phyloP scores from a whole-genome alignment of 2,888 invertebrate species.

The Cryptophagus acutangulus region DNA sequence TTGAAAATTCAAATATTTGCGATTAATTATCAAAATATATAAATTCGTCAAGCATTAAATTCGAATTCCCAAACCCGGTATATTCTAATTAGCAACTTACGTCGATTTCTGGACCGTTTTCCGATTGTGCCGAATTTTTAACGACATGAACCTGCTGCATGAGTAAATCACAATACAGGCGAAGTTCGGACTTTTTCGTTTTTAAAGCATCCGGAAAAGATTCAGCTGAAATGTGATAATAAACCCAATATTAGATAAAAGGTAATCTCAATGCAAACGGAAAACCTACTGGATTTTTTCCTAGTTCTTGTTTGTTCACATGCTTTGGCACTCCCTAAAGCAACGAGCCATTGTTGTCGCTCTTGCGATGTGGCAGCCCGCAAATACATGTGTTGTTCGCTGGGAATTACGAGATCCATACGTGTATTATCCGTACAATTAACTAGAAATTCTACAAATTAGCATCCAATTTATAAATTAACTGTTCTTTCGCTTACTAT shows the following conservation, averaged over 20 bases:
- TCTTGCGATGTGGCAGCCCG: slow-evolving; percentile 72
- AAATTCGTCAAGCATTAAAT: too few species aligned
- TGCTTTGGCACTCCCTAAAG: slow-evolving; percentile 74
- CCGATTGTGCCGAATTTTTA: slow-evolving; percentile 56
- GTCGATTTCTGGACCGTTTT: slow-evolving; percentile 57
- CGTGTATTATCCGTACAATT: slow-evolving; percentile 66
- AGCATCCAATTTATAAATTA: background rate
- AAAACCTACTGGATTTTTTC: slow-evolving; percentile 25
- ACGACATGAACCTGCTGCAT: slow-evolving; percentile 80
- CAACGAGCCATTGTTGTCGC: slow-evolving; percentile 76
- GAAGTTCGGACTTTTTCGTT: slow-evolving; percentile 70
- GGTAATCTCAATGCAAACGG: too few species aligned
- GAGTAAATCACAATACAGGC: slow-evolving; percentile 74
- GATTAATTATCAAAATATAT: too few species aligned
- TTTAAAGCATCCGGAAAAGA: slow-evolving; percentile 58
- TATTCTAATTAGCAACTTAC: slow-evolving; percentile 41
- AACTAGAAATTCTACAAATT: slow-evolving; percentile 50
- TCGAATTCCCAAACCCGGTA: too few species aligned
- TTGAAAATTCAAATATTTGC: too few species aligned
- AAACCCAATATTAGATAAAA: slow-evolving; percentile 1
- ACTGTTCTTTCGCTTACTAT: slow-evolving; percentile 52
- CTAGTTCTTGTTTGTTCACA: slow-evolving; percentile 40
- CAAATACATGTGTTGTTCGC: slow-evolving; percentile 76
- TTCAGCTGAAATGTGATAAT: slow-evolving; percentile 43
- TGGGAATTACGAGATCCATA: slow-evolving; percentile 74